Percentiles rank a stretch among this genome's conserved stretches.
phyloP scores from a whole-genome alignment of 2,797 vertebrate species.

The Kryptolebias ocellatus region DNA sequence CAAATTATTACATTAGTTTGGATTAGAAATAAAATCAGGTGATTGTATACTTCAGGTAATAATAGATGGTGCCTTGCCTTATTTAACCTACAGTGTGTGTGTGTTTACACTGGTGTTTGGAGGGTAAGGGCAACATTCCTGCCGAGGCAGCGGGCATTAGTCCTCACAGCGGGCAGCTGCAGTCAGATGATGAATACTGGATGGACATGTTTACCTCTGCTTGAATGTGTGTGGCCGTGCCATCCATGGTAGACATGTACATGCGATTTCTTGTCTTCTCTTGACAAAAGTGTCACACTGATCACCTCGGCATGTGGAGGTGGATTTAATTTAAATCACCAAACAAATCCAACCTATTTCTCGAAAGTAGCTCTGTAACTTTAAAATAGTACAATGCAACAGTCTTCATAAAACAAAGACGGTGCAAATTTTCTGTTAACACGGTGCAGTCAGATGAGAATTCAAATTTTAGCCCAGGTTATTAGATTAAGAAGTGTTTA shows the following conservation, averaged over 20 bases:
- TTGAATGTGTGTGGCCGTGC: background rate
- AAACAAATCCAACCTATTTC: too few species aligned
- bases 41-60: too few species aligned
- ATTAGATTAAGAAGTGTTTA: too few species aligned
- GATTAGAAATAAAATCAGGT: too few species aligned
- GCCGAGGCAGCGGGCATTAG: constrained; percentile 46
- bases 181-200: constrained; percentile 15
- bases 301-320: background rate
- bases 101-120: constrained; percentile 17
- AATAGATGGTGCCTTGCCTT: too few species aligned
- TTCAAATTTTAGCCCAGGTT: background rate
- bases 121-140: constrained; percentile 55
- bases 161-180: constrained; percentile 33
- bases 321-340: too few species aligned
- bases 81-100: constrained; percentile 15
- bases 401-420: background rate
- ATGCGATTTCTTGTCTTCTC: background rate
- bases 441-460: too few species aligned
- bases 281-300: background rate
- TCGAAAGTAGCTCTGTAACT: too few species aligned
- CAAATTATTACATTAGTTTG: too few species aligned
- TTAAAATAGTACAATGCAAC: too few species aligned
- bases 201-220: background rate
- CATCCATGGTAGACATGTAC: background rate
- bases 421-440: background rate